These are phyloP conservation scores for Melolontha melolontha DNA, from an alignment of 2,888 invertebrate species.

Conservation along the genomic window DNA sequence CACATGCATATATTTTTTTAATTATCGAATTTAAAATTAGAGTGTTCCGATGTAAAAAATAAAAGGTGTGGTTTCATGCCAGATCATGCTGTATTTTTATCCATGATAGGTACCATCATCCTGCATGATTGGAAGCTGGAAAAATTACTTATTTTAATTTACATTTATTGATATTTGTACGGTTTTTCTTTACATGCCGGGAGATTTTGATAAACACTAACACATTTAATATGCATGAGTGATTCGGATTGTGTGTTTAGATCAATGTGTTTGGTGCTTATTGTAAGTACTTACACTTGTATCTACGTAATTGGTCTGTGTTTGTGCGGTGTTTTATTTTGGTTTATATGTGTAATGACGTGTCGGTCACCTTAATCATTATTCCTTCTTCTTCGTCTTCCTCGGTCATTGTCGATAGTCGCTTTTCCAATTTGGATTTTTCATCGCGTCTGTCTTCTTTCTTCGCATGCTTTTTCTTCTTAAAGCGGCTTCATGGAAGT, in stretches of 20 bases:
- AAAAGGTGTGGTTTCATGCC: slow-evolving; percentile 37
- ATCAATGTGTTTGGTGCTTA: slow-evolving; percentile 10
- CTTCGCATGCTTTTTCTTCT: slow-evolving; percentile 76
- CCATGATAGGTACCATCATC: slow-evolving; percentile 49
- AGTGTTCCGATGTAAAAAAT: slow-evolving; percentile 7
- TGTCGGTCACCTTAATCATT: slow-evolving; percentile 72
- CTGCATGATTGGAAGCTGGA: slow-evolving; percentile 49
- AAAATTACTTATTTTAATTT: slow-evolving; percentile 45
- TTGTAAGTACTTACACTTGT: slow-evolving; percentile 40
- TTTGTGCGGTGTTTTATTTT: slow-evolving; percentile 42
- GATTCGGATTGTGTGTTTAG: too few relatives aligned
- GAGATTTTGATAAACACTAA: slow-evolving; percentile 12
- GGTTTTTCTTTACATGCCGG: slow-evolving; percentile 26
- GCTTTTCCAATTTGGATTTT: slow-evolving; percentile 66
- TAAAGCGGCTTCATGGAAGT: slow-evolving; percentile 56
- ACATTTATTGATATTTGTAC: slow-evolving; percentile 1
- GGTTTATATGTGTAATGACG: slow-evolving; percentile 47
- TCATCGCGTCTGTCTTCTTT: slow-evolving; percentile 75
- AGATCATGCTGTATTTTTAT: slow-evolving; percentile 28
- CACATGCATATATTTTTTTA: slow-evolving; percentile 14
- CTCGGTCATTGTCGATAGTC: slow-evolving; percentile 88
- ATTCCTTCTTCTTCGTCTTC: slow-evolving; percentile 84
- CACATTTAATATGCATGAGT: slow-evolving; percentile 14
- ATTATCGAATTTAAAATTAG: slow-evolving; percentile 11
- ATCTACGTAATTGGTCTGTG: slow-evolving; percentile 14